Base-by-base conservation (phyloP, 2,888 invertebrate species). In the Habroteleia sp. region DNA sequence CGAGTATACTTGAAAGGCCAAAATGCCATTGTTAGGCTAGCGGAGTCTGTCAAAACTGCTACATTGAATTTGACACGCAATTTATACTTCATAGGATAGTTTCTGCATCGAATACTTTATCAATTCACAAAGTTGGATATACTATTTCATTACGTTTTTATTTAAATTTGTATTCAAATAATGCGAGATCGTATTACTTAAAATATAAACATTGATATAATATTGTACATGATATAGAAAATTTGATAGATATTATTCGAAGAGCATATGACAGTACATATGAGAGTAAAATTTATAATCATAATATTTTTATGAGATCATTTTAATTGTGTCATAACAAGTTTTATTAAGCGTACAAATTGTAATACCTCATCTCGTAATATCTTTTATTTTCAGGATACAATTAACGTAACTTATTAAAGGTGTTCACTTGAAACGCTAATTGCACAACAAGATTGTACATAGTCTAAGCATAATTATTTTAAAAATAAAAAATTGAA, bases 41-140 rank as follows among this genome's bases (percentile, higher is more conserved):
- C 78, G 81, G 79, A 83, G 79, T 82, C 81, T 85, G 86, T 85
- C 86, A 83, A 85, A 86, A 87, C 84, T 83, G 80, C 78, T 82
- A 83, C 77, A 76, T 81, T 81, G 81, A 84, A 87, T 86, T 86
- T 82, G 83, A 82, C 81, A 85, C 83, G 84, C 83, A 83, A 84
- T 83, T 76, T 76, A 76, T 76, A 14, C 42, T 62, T 29, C 62
- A 52, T 37, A 33, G 33, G 42, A 20, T 23, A 23, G 27, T 35
- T 52, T 29, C 56, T 14, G 13, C 27, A 23, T 20, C 27, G 27
- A 25, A 33, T 46, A 39, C 41, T 20, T 10, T 14, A 20, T 31
- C 58, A 46, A 65, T 65, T 58, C 65, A 44, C 13, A n/a, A 37
- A 63, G 56, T 58, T 65, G 39, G 37, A 37, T 50, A 50, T 72